Conservation (phyloP, 2,888 invertebrate species). For the Brachyptera putata region DNA sequence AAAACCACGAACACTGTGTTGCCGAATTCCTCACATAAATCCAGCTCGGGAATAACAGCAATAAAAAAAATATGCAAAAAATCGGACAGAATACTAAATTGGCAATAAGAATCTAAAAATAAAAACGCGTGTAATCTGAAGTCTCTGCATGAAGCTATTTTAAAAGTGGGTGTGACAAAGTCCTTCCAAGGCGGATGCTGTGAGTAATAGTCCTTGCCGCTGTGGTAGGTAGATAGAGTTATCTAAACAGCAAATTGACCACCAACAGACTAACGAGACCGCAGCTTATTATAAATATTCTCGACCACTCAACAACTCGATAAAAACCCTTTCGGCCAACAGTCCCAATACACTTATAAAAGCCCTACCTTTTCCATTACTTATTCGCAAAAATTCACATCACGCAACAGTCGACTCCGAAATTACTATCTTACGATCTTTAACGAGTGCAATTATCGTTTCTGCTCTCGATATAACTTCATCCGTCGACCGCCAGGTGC, state of each 20-base stretch:
- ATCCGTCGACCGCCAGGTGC: not conserved
- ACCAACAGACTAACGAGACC: conserved; percentile 23
- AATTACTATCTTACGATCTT: conserved; percentile 13
- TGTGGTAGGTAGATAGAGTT: conserved; percentile 25
- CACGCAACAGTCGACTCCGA: conserved; percentile 19
- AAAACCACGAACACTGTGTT: no score
- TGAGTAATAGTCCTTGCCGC: not conserved
- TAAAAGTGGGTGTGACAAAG: conserved; percentile 1
- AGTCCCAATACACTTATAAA: conserved; percentile 4
- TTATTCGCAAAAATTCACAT: conserved; percentile 11
- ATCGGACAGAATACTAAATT: no score
- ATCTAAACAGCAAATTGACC: conserved; percentile 18
- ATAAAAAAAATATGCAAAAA: no score
- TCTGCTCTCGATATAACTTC: conserved; percentile 8
- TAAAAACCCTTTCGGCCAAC: conserved; percentile 11
- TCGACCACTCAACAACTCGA: conserved; percentile 16
- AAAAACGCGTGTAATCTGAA: no score
- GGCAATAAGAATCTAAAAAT: no score
- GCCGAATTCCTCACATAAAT: no score
- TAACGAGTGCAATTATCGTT: conserved; percentile 4
- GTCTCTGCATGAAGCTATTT: no score
- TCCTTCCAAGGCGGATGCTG: not conserved
- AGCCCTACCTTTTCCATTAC: conserved; percentile 9
- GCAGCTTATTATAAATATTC: not conserved
- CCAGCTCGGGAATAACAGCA: no score